These are phyloP conservation scores for Diadegma fenestrale DNA, from an alignment of 2,888 invertebrate genomes.

Conservation along the genomic window DNA sequence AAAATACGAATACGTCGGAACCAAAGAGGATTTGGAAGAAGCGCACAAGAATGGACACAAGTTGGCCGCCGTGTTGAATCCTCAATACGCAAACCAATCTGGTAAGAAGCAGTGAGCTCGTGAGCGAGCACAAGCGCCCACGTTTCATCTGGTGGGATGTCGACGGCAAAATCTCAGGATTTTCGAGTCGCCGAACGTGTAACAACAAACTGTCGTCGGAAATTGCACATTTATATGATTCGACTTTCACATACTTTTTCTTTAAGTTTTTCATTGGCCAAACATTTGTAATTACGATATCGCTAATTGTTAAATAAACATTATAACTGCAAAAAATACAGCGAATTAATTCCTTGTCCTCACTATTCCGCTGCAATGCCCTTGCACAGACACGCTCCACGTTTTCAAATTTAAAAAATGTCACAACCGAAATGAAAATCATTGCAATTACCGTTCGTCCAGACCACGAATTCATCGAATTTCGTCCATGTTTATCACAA, in stretches of 20 bases:
- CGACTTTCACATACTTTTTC: neutral
- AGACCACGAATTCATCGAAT: too few species aligned
- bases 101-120: neutral
- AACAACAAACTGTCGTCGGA: neutral
- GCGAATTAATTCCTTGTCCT: neutral
- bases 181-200: neutral
- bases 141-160: neutral
- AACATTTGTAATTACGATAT: neutral
- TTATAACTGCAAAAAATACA: neutral
- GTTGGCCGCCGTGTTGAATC: neutral
- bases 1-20: neutral
- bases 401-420: too few species aligned
- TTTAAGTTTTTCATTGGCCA: neutral
- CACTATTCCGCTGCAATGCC: neutral
- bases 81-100: neutral
- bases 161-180: neutral
- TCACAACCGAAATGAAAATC: too few species aligned
- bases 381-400: too few species aligned
- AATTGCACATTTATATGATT: neutral
- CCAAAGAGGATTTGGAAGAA: neutral
- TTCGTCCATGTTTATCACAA: too few species aligned
- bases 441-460: too few species aligned
- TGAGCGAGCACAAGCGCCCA: neutral
- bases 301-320: neutral
- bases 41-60: neutral